Percentiles rank a stretch among this genome's conserved stretches.
Conservation (phyloP, 2,888 invertebrate species). For the Lycia hirtaria region DNA sequence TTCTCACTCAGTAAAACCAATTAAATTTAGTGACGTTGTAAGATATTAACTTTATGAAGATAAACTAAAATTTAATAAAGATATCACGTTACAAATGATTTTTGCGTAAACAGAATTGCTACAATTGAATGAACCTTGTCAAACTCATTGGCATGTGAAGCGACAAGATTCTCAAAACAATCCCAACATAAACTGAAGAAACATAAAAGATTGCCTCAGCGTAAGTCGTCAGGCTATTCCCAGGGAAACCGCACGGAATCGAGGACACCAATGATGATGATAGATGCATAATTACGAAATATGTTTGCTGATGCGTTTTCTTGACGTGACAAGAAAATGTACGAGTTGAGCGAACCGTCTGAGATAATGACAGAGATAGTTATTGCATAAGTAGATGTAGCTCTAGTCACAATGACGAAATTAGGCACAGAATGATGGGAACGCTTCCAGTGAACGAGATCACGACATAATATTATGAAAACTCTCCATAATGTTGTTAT, state of each 20-base stretch:
- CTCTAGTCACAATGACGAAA: slow-evolving; percentile 54
- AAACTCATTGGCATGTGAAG: slow-evolving; percentile 5
- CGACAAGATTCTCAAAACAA: slow-evolving; percentile 15
- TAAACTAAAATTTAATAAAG: not conserved
- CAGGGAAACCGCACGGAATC: slow-evolving; percentile 33
- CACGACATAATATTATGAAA: slow-evolving; percentile 52
- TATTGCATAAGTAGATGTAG: slow-evolving; percentile 48
- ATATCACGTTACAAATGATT: not conserved
- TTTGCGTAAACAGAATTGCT: not conserved
- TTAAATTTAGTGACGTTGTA: not conserved
- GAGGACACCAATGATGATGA: slow-evolving; percentile 37
- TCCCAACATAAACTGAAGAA: slow-evolving; percentile 12
- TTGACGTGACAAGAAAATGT: slow-evolving; percentile 36
- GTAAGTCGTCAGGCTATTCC: slow-evolving; percentile 28
- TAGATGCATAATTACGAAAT: slow-evolving; percentile 39
- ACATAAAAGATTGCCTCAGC: slow-evolving; percentile 24
- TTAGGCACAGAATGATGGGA: slow-evolving; percentile 56
- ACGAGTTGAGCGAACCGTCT: slow-evolving; percentile 40
- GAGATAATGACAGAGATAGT: slow-evolving; percentile 40
- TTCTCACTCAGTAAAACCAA: not conserved
- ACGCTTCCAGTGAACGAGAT: slow-evolving; percentile 36
- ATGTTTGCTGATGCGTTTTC: slow-evolving; percentile 33
- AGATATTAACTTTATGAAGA: not conserved
- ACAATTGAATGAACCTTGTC: slow-evolving; percentile 1
- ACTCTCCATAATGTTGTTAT: slow-evolving; percentile 46